These are phyloP conservation scores for Himalopsyche kuldschensis DNA, from an alignment of 2,888 invertebrate genomes.

Conservation along the genomic window DNA sequence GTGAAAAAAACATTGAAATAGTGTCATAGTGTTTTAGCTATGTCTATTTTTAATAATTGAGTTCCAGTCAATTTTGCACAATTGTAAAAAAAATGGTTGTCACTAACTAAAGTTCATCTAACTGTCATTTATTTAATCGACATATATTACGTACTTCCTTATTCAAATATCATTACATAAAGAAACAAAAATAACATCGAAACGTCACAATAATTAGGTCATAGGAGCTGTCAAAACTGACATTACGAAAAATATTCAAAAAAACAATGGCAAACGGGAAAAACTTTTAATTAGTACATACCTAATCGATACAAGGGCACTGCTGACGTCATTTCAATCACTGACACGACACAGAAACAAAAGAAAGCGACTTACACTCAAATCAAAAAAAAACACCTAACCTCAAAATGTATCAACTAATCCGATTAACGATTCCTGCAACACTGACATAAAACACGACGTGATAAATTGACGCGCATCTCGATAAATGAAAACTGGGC, in stretches of 20 bases:
- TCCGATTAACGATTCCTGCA: neutral
- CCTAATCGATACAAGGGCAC: neutral
- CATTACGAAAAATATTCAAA: neutral
- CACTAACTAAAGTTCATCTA: too few species aligned
- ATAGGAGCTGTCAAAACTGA: neutral
- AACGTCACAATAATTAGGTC: neutral
- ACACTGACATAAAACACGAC: neutral
- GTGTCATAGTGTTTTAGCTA: too few species aligned
- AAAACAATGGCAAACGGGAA: neutral
- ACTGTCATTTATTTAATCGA: too few species aligned
- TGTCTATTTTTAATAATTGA: too few species aligned
- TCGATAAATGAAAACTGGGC: neutral
- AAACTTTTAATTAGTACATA: neutral
- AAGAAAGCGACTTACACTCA: neutral
- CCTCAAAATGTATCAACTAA: neutral
- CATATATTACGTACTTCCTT: too few species aligned
- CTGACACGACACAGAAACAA: neutral
- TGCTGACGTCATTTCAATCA: neutral
- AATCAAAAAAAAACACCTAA: neutral
- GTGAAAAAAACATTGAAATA: too few species aligned
- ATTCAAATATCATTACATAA: neutral
- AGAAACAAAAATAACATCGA: neutral
- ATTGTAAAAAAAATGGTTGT: too few species aligned
- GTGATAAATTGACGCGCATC: neutral
- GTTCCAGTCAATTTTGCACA: too few species aligned